Evolutionary conservation across 2,888 invertebrate genomes (phyloP), one percentile per base, ranked within the genome.

Genomic region (Sceliomorpha sp.): DNA sequence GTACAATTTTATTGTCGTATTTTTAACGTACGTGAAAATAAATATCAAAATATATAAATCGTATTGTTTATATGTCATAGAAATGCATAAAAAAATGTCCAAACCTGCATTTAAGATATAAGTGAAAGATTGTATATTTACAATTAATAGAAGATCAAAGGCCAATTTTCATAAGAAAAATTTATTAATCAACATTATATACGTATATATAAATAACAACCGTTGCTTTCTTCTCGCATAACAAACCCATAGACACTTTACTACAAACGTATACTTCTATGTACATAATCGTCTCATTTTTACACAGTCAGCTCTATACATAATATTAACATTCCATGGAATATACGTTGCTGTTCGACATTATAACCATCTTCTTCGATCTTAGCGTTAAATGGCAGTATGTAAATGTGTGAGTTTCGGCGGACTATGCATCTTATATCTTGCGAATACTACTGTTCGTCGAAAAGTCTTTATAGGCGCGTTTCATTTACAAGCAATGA

Each of bases 151-250:
- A 84, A 82, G 78, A 83, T 84, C 80, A 78, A 82, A 83, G 78
- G 80, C 83, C 83, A 86, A 84, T 87, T 81, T 86, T 85, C 75
- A 69, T 81, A 83, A 81, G 81, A 85, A 86, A 85, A 86, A 83
- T 88, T 87, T 87, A 88, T 88, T 88, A 85, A 85, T 80, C 82
- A 86, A 88, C 85, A 85, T 75, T 83, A 80, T 76, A 58, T 71
- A 66, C 68, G 53, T 67, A 50, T 76, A 56, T 75, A 62, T 72
- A 72, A 73, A 80, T 83, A 86, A 87, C 82, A 87, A 84, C 78
- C 80, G 72, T 79, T 77, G 42, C 36, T 72, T 69, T 77, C 53
- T 79, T 75, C 79, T 86, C 83, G 86, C 84, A 86, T 86, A 86
- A 88, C 86, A 88, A 87, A 85, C 87, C 87, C 87, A 85, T 85